Percentiles rank a stretch among this genome's conserved stretches.
These are phyloP conservation scores for Eupithecia dodoneata DNA, from an alignment of 2,888 invertebrate species.

Conservation along the genomic window DNA sequence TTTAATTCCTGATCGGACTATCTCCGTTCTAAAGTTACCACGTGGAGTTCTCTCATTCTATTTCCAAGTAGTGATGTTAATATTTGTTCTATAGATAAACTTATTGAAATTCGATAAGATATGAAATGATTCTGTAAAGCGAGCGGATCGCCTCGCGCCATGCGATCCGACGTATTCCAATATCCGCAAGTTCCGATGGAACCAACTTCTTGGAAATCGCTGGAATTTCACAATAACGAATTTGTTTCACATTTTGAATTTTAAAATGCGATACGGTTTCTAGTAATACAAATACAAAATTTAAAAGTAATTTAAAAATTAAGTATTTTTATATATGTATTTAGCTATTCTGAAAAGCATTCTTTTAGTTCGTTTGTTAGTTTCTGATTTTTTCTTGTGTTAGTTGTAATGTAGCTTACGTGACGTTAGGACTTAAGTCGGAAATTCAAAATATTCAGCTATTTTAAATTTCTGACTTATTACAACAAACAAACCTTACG, in stretches of 20 bases:
- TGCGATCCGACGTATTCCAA: constrained; percentile 68
- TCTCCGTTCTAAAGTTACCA: background rate
- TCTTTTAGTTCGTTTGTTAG: too few relatives aligned
- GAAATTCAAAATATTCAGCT: too few relatives aligned
- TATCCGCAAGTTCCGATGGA: constrained; percentile 60
- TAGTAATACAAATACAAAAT: too few relatives aligned
- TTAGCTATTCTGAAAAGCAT: too few relatives aligned
- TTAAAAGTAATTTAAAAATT: too few relatives aligned
- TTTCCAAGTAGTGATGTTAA: background rate
- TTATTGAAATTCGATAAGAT: background rate
- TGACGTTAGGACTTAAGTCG: too few relatives aligned
- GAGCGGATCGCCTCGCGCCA: background rate
- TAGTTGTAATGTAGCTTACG: too few relatives aligned
- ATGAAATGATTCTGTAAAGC: background rate
- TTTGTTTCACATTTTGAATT: constrained; percentile 21
- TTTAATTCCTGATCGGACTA: background rate
- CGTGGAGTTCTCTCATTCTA: background rate
- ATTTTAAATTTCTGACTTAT: too few relatives aligned
- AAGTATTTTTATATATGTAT: too few relatives aligned
- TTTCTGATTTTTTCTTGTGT: too few relatives aligned
- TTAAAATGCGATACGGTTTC: constrained; percentile 1
- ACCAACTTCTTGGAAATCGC: constrained; percentile 48
- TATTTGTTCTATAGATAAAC: background rate
- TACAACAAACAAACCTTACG: too few relatives aligned
- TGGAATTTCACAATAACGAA: constrained; percentile 24